These are phyloP conservation scores for Chironomus tentans DNA, from an alignment of 2,888 invertebrate species.

Conservation along the genomic window DNA sequence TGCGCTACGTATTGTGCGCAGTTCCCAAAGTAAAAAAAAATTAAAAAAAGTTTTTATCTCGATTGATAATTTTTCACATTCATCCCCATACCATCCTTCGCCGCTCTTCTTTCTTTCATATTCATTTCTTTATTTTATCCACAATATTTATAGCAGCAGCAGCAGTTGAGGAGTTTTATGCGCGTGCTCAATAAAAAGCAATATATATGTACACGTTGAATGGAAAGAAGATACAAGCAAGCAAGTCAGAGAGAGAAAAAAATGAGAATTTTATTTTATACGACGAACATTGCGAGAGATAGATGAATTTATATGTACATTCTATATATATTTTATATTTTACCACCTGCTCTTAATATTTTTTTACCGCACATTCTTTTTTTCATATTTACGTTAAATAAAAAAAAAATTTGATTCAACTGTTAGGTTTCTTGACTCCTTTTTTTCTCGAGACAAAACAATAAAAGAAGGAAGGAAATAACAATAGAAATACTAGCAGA, in stretches of 20 bases:
- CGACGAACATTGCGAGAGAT: background rate
- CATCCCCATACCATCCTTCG: background rate
- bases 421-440: background rate
- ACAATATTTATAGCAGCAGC: background rate
- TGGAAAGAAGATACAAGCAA: too few species aligned
- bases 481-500: too few species aligned
- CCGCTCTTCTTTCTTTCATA: background rate
- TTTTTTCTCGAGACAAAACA: background rate
- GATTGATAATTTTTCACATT: background rate
- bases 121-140: background rate
- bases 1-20: background rate
- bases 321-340: background rate
- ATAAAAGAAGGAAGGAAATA: too few species aligned
- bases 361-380: background rate
- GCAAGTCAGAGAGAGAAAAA: background rate
- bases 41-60: background rate
- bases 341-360: slow-evolving; percentile 14
- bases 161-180: background rate
- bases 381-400: background rate
- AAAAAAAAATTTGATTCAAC: too few species aligned
- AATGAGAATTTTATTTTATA: background rate
- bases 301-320: background rate
- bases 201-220: background rate
- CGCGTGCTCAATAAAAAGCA: slow-evolving; percentile 5
- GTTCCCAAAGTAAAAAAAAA: background rate